A percentile compares a stretch with the other conserved stretches of the same genome.
phyloP scores from a whole-genome alignment of 2,888 invertebrate species.

The Strigamia transsilvanica region DNA sequence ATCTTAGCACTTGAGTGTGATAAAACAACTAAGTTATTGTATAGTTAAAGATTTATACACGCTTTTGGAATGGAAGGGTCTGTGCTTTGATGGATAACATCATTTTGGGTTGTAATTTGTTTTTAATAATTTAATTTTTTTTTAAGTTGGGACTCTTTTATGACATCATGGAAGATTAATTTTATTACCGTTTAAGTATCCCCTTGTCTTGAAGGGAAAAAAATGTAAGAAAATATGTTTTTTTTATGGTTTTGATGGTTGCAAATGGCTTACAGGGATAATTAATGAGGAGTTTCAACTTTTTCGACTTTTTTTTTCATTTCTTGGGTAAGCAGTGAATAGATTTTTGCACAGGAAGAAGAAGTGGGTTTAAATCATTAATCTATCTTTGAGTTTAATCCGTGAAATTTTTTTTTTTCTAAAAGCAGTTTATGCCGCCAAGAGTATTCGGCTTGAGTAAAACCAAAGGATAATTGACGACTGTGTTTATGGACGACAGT shows the following conservation, averaged over 20 bases:
- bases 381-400: slow-evolving; percentile 40
- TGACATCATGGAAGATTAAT: slow-evolving; percentile 8
- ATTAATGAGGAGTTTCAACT: slow-evolving; percentile 32
- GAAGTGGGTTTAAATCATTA: slow-evolving; percentile 29
- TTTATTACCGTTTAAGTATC: slow-evolving; percentile 33
- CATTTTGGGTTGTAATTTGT: slow-evolving; percentile 15
- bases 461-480: slow-evolving; percentile 48
- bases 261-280: slow-evolving; percentile 29
- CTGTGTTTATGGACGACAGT: slow-evolving; percentile 48
- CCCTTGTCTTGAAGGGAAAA: not conserved
- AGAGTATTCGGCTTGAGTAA: slow-evolving; percentile 26
- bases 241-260: not conserved
- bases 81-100: not conserved
- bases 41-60: not conserved
- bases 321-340: slow-evolving; percentile 13
- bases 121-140: slow-evolving; percentile 45
- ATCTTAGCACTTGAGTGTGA: no score
- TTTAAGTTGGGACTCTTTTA: not conserved
- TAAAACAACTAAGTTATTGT: no score
- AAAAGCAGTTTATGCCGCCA: slow-evolving; percentile 43
- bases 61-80: not conserved
- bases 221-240: not conserved
- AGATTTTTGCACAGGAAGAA: not conserved
- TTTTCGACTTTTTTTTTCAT: not conserved
- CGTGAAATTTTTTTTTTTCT: slow-evolving; percentile 1